Evolutionary conservation across 2,888 invertebrate genomes (phyloP), one percentile per base, ranked within the genome.

Genomic region (Callyntrura guangdongensis): DNA sequence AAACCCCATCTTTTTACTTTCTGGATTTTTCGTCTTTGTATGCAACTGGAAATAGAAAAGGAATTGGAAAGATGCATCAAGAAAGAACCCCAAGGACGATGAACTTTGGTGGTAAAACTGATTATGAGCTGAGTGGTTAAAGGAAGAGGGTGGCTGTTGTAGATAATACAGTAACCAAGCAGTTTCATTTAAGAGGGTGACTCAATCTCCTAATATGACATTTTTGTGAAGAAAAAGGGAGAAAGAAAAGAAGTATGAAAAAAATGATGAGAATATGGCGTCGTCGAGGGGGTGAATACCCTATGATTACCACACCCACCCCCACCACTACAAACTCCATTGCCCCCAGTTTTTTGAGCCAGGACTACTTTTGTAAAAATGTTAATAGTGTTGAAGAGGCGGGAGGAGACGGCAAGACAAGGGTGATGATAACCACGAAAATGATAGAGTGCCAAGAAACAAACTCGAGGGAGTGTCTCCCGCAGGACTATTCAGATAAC

Each of bases 71-170:
- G 36, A 0, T 12, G 36, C 17, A 14, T 8, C 36, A 45, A 2
- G n/a, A 36, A 45, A 2, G n/a, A 36, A 36, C 36, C 36, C 69
- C 36, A n/a, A 69, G 69, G 69, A 69, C 69, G 36, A 69, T 69
- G 69, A 69, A 69, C 69, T 69, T 45, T 69, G 6, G 36, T 6
- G 36, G 36, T 6, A 36, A 36, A 36, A n/a, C 53, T 11, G 11
- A 53, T 53, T 14, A 14, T 11, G 53, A 53, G 14, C 12, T 14
- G 53, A 6, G 27, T n/a, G n/a, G n/a, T n/a, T n/a, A n/a, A n/a
- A 27, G 9, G 25, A 69, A 14, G 14, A 69, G 69, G 69, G 69
- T 69, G 69, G 45, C 27, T 69, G 14, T n/a, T n/a, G n/a, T n/a
- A n/a, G 59, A 17, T 20, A 53, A 53, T n/a, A 9, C 14, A 53